Conservation (phyloP, 2,888 invertebrate species). For the Clostera curtula region DNA sequence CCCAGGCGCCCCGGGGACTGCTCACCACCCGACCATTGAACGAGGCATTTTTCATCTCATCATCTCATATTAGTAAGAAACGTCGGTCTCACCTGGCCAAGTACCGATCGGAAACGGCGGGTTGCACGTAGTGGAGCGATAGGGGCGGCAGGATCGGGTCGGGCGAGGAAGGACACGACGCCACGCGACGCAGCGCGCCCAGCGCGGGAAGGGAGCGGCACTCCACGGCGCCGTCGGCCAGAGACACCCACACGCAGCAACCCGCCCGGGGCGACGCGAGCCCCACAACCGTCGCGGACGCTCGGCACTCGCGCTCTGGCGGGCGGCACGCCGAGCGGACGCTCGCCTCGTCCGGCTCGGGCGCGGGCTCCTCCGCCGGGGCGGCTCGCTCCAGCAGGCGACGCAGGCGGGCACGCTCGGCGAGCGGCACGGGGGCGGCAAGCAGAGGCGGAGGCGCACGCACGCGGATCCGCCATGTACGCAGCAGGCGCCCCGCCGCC, state of each 20-base stretch:
- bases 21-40: neutral
- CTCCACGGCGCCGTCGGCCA: slow-evolving; percentile 27
- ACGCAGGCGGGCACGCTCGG: slow-evolving; percentile 20
- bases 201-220: slow-evolving; percentile 31
- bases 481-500: slow-evolving; percentile 29
- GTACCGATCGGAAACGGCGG: slow-evolving; percentile 27
- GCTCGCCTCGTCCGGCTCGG: neutral
- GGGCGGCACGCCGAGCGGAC: neutral
- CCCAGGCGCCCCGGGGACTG: slow-evolving; percentile 21
- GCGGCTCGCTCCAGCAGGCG: too few relatives aligned
- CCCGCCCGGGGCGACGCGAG: slow-evolving; percentile 7
- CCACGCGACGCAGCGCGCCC: slow-evolving; percentile 16
- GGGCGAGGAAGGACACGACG: slow-evolving; percentile 6
- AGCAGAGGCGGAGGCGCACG: slow-evolving; percentile 19
- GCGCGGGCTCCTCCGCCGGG: too few relatives aligned
- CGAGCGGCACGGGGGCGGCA: slow-evolving; percentile 31
- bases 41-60: neutral
- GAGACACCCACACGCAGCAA: slow-evolving; percentile 39
- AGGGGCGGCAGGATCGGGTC: slow-evolving; percentile 2
- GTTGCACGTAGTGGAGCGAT: slow-evolving; percentile 33
- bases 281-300: neutral
- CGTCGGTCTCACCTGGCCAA: slow-evolving; percentile 25
- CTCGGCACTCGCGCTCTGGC: too few relatives aligned
- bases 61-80: neutral
- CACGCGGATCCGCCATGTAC: slow-evolving; percentile 20